phyloP scores from a whole-genome alignment of 2,888 invertebrate species.

The Cetonia aurata region DNA sequence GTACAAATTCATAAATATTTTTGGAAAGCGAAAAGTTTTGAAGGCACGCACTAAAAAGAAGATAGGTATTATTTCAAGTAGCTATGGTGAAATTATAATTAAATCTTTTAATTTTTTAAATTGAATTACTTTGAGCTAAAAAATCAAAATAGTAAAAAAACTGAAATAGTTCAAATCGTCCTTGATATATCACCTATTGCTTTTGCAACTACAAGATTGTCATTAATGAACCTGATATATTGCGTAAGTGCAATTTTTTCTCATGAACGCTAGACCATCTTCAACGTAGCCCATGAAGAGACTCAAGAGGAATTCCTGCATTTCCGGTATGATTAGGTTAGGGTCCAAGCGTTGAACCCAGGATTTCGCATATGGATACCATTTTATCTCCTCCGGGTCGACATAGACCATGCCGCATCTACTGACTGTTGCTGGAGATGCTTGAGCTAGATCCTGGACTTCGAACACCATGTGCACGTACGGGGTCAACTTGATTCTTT shows the following conservation, averaged over 20 bases:
- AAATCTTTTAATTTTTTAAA: too few species aligned
- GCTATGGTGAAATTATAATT: too few species aligned
- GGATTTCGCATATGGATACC: slow-evolving; percentile 83
- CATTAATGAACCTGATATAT: slow-evolving; percentile 77
- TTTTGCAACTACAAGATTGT: too few species aligned
- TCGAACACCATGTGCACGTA: slow-evolving; percentile 93
- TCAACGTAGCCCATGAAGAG: slow-evolving; percentile 78
- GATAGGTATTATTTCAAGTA: slow-evolving; percentile 10
- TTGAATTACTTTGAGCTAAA: too few species aligned
- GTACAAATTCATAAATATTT: too few species aligned
- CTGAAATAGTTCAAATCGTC: too few species aligned
- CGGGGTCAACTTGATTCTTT: slow-evolving; percentile 88
- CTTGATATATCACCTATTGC: too few species aligned
- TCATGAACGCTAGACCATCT: slow-evolving; percentile 75
- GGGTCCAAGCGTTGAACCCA: slow-evolving; percentile 76
- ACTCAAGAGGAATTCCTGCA: slow-evolving; percentile 74
- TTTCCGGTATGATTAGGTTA: slow-evolving; percentile 69
- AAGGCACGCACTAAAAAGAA: slow-evolving; percentile 6
- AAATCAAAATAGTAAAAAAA: too few species aligned
- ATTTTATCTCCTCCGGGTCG: slow-evolving; percentile 85
- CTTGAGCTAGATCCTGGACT: slow-evolving; percentile 87
- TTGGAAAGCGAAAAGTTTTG: too few species aligned
- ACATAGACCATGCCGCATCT: slow-evolving; percentile 92
- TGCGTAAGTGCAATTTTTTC: slow-evolving; percentile 77
- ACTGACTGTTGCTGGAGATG: slow-evolving; percentile 92